A percentile compares a stretch with the other conserved stretches of the same genome.
phyloP scores from a whole-genome alignment of 1,140 invertebrate species.

The Drosophila nikananu region DNA sequence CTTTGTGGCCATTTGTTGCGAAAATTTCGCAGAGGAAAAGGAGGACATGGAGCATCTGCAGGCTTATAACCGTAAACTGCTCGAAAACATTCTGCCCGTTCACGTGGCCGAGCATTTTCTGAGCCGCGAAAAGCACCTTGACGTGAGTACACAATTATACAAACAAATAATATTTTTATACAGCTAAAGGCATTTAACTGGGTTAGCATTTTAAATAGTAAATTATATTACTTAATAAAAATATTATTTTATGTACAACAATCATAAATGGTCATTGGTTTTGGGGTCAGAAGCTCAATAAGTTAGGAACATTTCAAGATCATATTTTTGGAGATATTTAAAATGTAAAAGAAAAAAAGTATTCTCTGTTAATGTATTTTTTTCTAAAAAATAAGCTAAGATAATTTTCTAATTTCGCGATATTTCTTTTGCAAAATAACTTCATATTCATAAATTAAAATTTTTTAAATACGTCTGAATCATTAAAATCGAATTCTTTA shows the following conservation, averaged over 20 bases:
- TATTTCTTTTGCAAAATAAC: background rate
- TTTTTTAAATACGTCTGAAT: background rate
- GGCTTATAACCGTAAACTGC: constrained; percentile 95
- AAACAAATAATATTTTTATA: constrained; percentile 1
- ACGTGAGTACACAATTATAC: constrained; percentile 87
- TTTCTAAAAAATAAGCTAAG: no score
- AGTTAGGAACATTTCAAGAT: background rate
- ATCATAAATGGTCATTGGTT: background rate
- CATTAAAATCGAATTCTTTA: background rate
- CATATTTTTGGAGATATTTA: background rate
- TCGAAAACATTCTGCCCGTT: constrained; percentile 97
- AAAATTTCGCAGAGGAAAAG: constrained; percentile 91
- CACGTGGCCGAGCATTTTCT: constrained; percentile 98
- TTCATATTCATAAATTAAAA: background rate
- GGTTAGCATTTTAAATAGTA: background rate
- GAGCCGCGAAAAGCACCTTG: constrained; percentile 91
- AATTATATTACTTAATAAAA: background rate
- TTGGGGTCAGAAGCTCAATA: background rate
- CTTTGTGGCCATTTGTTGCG: constrained; percentile 4
- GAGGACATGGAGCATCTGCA: constrained; percentile 97
- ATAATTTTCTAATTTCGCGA: no score
- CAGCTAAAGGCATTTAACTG: background rate
- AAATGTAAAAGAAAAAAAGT: no score
- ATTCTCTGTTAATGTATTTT: no score
- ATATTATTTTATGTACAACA: background rate